Evolutionary conservation across 2,113 vertebrate species (phyloP).

Genomic region (Geothlypis trichas): DNA sequence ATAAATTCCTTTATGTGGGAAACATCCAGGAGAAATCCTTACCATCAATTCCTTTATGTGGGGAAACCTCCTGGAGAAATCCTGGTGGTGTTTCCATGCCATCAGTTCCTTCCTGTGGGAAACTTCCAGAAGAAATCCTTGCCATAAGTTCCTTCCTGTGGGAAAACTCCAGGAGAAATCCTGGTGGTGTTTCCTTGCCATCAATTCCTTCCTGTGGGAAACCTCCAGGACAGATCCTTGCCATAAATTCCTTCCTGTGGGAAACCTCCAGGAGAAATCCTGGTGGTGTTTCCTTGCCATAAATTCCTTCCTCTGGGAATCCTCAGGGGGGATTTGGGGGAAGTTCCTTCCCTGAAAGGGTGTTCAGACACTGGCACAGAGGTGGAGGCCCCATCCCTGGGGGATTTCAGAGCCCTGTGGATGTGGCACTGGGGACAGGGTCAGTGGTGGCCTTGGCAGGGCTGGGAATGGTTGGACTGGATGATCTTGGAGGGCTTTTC

Average conservation of each 20-base stretch:
- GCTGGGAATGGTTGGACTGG: accelerated
- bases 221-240: neutral
- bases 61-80: no score
- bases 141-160: neutral
- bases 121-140: neutral
- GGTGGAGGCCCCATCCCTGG: accelerated
- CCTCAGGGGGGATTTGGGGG: accelerated
- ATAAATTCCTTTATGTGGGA: neutral
- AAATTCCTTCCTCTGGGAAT: neutral
- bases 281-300: neutral
- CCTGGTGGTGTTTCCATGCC: no score
- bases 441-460: neutral
- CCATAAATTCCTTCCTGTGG: neutral
- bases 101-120: neutral
- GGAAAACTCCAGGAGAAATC: neutral
- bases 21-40: neutral
- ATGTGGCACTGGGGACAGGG: neutral
- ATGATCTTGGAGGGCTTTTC: neutral
- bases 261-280: neutral
- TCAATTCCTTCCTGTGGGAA: neutral
- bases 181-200: neutral
- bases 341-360: no score
- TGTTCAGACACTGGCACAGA: no score
- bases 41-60: neutral
- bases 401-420: neutral